Percentiles rank a stretch among this genome's conserved stretches.
phyloP scores from a whole-genome alignment of 2,888 invertebrate genomes.

The Pristionchus exspectatus region DNA sequence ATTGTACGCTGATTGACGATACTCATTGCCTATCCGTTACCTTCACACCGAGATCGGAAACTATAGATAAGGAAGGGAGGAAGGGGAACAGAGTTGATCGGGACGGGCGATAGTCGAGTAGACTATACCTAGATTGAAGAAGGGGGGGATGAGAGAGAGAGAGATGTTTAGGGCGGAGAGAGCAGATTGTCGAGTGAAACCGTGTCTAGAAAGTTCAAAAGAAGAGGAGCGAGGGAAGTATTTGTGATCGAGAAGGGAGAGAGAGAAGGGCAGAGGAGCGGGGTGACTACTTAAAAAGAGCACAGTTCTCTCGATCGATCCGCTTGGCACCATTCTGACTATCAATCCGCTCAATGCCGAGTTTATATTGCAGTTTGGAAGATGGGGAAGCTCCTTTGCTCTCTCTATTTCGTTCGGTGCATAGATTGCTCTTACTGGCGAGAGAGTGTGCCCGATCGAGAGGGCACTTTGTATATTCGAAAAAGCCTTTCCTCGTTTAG shows the following conservation, averaged over 20 bases:
- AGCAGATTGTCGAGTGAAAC: neutral
- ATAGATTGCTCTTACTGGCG: neutral
- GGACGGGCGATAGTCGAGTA: neutral
- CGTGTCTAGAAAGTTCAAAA: neutral
- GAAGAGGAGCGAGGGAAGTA: neutral
- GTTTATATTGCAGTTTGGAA: slow-evolving; percentile 13
- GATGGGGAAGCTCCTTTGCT: neutral
- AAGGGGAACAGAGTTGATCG: neutral
- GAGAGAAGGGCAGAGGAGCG: neutral
- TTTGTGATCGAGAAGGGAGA: neutral
- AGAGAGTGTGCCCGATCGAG: neutral
- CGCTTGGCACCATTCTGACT: neutral
- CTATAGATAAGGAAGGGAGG: neutral
- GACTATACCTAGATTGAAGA: neutral
- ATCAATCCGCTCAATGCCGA: neutral
- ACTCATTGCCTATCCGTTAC: neutral
- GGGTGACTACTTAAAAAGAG: neutral
- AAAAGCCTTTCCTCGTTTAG: neutral
- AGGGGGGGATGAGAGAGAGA: neutral
- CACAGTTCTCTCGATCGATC: neutral
- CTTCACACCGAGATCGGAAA: neutral
- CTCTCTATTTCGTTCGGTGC: neutral
- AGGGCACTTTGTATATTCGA: neutral
- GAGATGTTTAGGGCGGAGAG: neutral
- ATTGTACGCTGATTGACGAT: too few relatives aligned